phyloP scores from a whole-genome alignment of 92 coral and sea anemone species.

The Scolanthus callimorphus region DNA sequence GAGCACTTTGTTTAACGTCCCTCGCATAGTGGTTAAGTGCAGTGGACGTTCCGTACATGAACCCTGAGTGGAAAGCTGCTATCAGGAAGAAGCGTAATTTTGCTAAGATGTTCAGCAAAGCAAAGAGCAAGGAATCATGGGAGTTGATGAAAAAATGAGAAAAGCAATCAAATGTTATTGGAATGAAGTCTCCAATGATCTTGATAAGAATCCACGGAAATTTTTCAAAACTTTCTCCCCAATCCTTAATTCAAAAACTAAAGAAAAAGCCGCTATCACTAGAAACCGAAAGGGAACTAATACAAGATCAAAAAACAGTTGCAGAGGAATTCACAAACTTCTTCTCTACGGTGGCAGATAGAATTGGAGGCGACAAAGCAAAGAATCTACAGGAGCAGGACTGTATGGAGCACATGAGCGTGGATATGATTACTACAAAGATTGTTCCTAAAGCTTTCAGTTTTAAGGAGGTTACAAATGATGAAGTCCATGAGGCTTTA shows the following conservation, averaged over 20 bases:
- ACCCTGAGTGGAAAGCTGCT: slow-evolving; percentile 21
- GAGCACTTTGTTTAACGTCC: too few species aligned
- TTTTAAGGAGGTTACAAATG: neutral
- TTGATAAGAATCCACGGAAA: slow-evolving; percentile 22
- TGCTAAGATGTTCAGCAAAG: slow-evolving; percentile 1
- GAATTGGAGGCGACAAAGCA: slow-evolving; percentile 10
- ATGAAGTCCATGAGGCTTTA: slow-evolving; percentile 15
- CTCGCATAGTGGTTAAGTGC: too few species aligned
- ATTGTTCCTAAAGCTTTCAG: slow-evolving; percentile 1
- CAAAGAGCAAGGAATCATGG: neutral
- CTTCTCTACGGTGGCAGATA: slow-evolving; percentile 5
- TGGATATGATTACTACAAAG: neutral
- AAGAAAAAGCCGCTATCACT: slow-evolving; percentile 27
- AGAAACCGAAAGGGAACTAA: slow-evolving; percentile 4
- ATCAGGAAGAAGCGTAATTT: slow-evolving; percentile 15
- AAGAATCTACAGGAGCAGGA: neutral
- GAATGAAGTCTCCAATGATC: slow-evolving; percentile 13
- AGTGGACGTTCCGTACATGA: slow-evolving; percentile 18
- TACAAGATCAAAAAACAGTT: neutral
- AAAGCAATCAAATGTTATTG: slow-evolving; percentile 23
- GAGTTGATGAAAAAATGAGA: slow-evolving; percentile 13
- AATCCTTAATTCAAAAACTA: slow-evolving; percentile 18
- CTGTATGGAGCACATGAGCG: neutral
- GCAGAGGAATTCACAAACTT: slow-evolving; percentile 6
- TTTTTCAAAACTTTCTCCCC: slow-evolving; percentile 32